A percentile compares a stretch with the other conserved stretches of the same genome.
These are phyloP conservation scores for Scomber japonicus DNA, from an alignment of 2,113 vertebrate species.

Conservation along the genomic window DNA sequence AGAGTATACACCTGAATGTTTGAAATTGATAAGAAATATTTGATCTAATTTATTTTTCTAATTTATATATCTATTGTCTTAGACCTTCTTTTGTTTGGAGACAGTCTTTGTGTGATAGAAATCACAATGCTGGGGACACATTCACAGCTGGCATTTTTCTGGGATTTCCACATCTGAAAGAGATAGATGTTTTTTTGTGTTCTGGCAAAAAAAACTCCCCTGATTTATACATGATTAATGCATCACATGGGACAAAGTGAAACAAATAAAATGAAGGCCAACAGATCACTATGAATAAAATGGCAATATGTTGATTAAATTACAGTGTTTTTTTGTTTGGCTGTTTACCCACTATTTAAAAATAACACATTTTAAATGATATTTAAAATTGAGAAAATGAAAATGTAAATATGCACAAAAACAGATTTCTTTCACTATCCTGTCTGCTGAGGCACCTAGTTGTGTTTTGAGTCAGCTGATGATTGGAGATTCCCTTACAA, in stretches of 20 bases:
- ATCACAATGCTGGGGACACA: constrained; percentile 12
- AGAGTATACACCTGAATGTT: neutral
- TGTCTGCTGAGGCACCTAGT: neutral
- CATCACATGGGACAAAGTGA: constrained; percentile 24
- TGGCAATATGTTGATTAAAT: neutral
- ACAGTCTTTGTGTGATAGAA: constrained; percentile 6
- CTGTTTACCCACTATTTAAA: neutral
- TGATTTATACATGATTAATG: neutral
- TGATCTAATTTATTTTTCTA: no score
- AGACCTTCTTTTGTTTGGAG: constrained; percentile 7
- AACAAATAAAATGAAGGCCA: neutral
- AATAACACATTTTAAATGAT: no score
- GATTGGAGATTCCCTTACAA: neutral
- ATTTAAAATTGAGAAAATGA: no score
- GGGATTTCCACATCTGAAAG: constrained; percentile 44
- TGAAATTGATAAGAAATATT: neutral
- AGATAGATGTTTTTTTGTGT: constrained; percentile 20
- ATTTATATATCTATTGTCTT: no score
- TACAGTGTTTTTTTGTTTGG: neutral
- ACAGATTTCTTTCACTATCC: neutral
- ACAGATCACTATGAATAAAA: constrained; percentile 5
- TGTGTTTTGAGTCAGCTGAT: neutral
- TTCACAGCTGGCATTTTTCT: constrained; percentile 19
- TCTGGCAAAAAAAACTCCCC: neutral
- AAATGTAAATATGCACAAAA: no score